Base-by-base conservation (phyloP, 2,113 vertebrate genomes). In the Oryzias curvinotus region DNA sequence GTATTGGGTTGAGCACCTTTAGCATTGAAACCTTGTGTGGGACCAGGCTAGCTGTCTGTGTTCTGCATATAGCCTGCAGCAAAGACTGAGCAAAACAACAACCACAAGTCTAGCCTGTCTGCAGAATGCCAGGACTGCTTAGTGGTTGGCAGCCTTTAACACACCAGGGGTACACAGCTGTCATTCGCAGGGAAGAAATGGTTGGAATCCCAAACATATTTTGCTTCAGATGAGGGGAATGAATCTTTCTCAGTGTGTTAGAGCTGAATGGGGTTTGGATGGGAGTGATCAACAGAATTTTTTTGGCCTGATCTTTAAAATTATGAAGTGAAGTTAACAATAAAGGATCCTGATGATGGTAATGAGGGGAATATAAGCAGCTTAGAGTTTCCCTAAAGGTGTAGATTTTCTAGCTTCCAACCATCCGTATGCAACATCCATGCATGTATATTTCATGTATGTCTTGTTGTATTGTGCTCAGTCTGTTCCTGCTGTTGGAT, bases 51-150 rank as follows among this genome's bases (percentile, higher is more conserved):
- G 75, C 80, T 80, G 85, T 88, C 86, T 87, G 79, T 84, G 78
- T 77, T 89, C 78, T 88, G 85, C 86, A 81, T 87, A 88, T 86
- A 90, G 85, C 88, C 86, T 73, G 83, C 82, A 90, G 87, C 87
- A 91, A 85, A 85, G 84, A 83, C 73, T 75, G 78, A 86, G 90
- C 79, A 88, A 89, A 91, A 91, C 87, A 90, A 85, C 83, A 87
- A 89, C 85, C 86, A 80, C 83, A 85, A 88, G 86, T 83, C 80
- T 73, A 74, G 83, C 77, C 82, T 88, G 88, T 90, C 87, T 90
- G 84, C 83, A 75, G 86, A 62, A 81, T 90, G 88, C 85, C 86
- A 90, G 77, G 82, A 77, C 79, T 79, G 83, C 81, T 91, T 90
- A 92, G 88, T 74, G 85, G 82, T 88, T 85, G 89, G 85, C 88